Percentiles rank a stretch among this genome's conserved stretches.
phyloP scores from a whole-genome alignment of 1,140 invertebrate genomes.

The Dendrolimus punctatus region DNA sequence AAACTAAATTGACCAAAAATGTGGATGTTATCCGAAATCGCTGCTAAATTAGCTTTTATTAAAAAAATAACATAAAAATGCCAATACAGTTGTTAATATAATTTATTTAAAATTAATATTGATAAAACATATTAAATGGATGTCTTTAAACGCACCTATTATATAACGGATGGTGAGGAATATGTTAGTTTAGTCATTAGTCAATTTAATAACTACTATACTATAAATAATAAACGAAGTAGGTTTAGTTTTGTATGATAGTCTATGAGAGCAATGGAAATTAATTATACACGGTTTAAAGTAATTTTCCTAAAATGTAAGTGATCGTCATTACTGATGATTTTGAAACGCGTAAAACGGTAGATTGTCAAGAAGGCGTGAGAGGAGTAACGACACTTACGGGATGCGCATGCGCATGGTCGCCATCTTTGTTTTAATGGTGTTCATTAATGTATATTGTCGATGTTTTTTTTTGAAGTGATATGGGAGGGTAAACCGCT shows the following conservation, averaged over 20 bases:
- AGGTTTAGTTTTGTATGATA: slow-evolving; percentile 48
- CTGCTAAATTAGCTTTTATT: slow-evolving; percentile 45
- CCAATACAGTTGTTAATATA: slow-evolving; percentile 18
- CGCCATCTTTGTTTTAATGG: too few species aligned
- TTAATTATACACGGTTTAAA: too few species aligned
- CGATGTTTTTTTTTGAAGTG: too few species aligned
- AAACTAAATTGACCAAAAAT: slow-evolving; percentile 37
- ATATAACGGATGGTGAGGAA: slow-evolving; percentile 44
- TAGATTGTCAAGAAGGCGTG: too few species aligned
- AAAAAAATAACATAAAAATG: slow-evolving; percentile 30
- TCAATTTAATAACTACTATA: slow-evolving; percentile 48
- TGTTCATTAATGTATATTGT: too few species aligned
- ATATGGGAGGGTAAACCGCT: too few species aligned
- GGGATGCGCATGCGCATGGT: too few species aligned
- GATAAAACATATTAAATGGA: slow-evolving; percentile 4
- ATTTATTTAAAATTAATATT: slow-evolving; percentile 12
- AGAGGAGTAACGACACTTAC: too few species aligned
- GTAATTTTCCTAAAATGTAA: too few species aligned
- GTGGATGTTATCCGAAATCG: slow-evolving; percentile 36
- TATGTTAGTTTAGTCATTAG: slow-evolving; percentile 49
- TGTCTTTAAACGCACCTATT: slow-evolving; percentile 36
- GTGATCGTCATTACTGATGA: too few species aligned
- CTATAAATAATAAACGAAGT: slow-evolving; percentile 41
- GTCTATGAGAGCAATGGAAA: slow-evolving; percentile 22
- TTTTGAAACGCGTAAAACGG: too few species aligned